phyloP scores from a whole-genome alignment of 2,797 vertebrate genomes.

The Rhinella marina region DNA sequence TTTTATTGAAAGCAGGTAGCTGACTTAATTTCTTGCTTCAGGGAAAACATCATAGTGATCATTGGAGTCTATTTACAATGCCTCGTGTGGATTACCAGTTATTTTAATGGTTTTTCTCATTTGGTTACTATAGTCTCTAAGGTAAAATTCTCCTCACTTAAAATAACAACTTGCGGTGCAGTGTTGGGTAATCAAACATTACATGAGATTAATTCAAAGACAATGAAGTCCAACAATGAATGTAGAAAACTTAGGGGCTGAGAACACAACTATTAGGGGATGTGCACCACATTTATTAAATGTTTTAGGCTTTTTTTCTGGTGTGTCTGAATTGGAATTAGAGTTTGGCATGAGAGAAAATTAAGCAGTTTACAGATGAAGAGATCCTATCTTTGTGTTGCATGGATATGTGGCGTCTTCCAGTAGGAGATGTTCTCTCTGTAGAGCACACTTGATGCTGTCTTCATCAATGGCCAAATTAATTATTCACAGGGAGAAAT shows the following conservation, averaged over 20 bases:
- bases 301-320: too few relatives aligned
- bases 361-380: not conserved
- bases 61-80: slow-evolving; percentile 51
- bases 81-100: slow-evolving; percentile 55
- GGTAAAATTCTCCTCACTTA: slow-evolving; percentile 48
- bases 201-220: slow-evolving; percentile 32
- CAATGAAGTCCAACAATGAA: slow-evolving; percentile 9
- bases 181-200: slow-evolving; percentile 47
- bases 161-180: slow-evolving; percentile 45
- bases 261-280: not conserved
- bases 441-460: not conserved
- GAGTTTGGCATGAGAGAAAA: not conserved
- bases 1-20: slow-evolving; percentile 40
- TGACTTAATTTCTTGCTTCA: slow-evolving; percentile 50
- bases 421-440: not conserved
- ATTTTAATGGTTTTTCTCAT: slow-evolving; percentile 61
- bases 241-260: not conserved
- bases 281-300: too few relatives aligned
- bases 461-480: not conserved
- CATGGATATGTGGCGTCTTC: not conserved
- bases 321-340: too few relatives aligned
- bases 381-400: not conserved
- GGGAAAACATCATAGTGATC: slow-evolving; percentile 57
- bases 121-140: slow-evolving; percentile 55
- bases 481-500: too few relatives aligned